These are phyloP conservation scores for Egretta garzetta DNA, from an alignment of 2,113 vertebrate genomes.

Conservation along the genomic window DNA sequence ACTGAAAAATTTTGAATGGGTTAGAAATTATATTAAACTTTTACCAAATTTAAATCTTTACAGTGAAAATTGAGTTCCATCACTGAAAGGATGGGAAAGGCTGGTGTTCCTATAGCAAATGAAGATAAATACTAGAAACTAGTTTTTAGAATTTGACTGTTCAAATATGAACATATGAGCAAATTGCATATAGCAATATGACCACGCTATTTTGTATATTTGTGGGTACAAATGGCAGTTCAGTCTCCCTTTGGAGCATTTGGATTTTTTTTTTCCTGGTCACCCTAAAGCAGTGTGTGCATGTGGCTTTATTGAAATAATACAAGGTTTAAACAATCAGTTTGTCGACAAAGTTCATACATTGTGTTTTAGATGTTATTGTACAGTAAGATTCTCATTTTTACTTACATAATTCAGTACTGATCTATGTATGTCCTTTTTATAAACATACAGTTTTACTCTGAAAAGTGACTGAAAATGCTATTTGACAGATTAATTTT, in stretches of 20 bases:
- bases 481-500: not conserved
- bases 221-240: not conserved
- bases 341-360: not conserved
- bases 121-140: not conserved
- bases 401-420: not conserved
- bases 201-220: not conserved
- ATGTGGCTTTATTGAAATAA: not conserved
- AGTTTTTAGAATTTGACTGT: not conserved
- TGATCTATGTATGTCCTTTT: not conserved
- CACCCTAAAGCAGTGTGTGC: not conserved
- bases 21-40: not conserved
- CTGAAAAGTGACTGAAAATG: not conserved
- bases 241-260: not conserved
- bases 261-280: not conserved
- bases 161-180: not conserved
- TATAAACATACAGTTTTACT: not conserved
- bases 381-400: not conserved
- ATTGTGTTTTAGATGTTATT: not conserved
- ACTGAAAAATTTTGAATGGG: not conserved
- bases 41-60: not conserved
- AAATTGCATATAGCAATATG: not conserved
- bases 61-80: not conserved
- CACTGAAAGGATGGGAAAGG: not conserved
- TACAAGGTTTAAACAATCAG: not conserved
- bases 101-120: not conserved